Evolutionary conservation across 2,113 vertebrate species (phyloP).

Genomic region (Tupaia chinensis): DNA sequence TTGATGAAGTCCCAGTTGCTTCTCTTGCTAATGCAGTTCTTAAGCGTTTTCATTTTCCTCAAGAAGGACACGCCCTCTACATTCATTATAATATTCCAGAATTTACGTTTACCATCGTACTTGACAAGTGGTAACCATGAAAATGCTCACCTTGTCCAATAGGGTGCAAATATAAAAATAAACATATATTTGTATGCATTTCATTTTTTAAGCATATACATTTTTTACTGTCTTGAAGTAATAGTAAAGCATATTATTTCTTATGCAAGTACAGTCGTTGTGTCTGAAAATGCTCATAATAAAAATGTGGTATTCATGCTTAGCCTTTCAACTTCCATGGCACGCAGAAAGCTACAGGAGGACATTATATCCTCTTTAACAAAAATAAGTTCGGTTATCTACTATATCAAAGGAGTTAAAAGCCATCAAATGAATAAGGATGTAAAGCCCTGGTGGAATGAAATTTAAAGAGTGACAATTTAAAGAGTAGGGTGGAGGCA

Average conservation of each 20-base stretch:
- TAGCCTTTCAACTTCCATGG: neutral
- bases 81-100: neutral
- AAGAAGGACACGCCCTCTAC: neutral
- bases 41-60: neutral
- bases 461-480: neutral
- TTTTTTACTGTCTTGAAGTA: neutral
- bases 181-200: neutral
- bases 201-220: neutral
- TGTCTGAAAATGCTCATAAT: neutral
- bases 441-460: neutral
- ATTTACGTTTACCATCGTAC: neutral
- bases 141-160: neutral
- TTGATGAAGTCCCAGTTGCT: neutral
- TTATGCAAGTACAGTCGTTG: neutral
- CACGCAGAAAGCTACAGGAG: neutral
- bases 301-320: neutral
- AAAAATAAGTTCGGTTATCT: neutral
- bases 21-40: neutral
- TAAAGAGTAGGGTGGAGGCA: neutral
- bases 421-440: neutral
- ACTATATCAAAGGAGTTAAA: neutral
- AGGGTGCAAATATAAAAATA: neutral
- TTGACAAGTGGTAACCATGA: neutral
- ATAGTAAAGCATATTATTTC: neutral
- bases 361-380: neutral